These are phyloP conservation scores for Desmophyllum pertusum DNA, from an alignment of 92 coral and sea anemone species.

Conservation along the genomic window DNA sequence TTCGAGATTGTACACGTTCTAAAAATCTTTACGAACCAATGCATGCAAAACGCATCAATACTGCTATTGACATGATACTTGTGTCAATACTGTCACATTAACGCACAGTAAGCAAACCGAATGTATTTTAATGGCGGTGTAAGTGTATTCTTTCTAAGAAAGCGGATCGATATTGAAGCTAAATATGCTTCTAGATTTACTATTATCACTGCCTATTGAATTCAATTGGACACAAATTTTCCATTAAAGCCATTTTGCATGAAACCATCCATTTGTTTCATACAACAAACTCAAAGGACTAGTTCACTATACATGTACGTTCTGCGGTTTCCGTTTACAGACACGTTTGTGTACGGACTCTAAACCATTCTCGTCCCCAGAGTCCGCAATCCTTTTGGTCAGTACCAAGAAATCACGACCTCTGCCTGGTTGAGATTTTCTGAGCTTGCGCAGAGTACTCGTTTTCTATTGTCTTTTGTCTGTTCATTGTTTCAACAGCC, in stretches of 20 bases:
- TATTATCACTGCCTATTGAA: not conserved
- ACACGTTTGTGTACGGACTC: not conserved
- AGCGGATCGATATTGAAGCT: slow-evolving; percentile 3
- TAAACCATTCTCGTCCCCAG: no score
- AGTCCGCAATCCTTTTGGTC: no score
- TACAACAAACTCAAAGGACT: not conserved
- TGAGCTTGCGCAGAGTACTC: no score
- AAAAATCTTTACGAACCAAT: not conserved
- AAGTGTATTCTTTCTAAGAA: slow-evolving; percentile 24
- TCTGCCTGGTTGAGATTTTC: no score
- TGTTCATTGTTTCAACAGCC: no score
- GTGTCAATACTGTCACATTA: not conserved
- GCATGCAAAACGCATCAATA: not conserved
- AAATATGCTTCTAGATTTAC: not conserved
- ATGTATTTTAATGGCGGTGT: not conserved
- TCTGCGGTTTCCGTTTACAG: not conserved
- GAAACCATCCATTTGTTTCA: not conserved
- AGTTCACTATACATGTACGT: not conserved
- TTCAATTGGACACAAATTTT: not conserved
- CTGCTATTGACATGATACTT: not conserved
- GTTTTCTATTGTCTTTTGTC: no score
- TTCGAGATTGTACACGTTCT: not conserved
- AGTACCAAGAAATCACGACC: no score
- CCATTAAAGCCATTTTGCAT: not conserved
- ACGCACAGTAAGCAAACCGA: not conserved